Evolutionary conservation across 1,140 invertebrate species (phyloP), one percentile per base, ranked within the genome.

Genomic region (Drosophila punjabiensis): DNA sequence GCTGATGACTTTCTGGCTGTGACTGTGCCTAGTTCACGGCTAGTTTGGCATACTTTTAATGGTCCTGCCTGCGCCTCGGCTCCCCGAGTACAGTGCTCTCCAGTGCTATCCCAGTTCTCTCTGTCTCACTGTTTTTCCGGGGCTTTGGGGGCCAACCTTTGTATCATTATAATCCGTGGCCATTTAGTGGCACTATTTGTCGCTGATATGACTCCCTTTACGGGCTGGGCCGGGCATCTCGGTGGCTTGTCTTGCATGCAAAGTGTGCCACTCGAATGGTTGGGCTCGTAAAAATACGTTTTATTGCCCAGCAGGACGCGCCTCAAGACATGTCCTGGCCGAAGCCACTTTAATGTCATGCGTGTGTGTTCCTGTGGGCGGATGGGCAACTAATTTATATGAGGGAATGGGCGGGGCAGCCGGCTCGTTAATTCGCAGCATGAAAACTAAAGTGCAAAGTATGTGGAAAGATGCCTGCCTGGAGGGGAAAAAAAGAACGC

Each of bases 131-230:
- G 55, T 35, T 47, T 47, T 50, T 45, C 24, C 18, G 20, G 28
- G 10, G 8, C 35, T 24, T 30, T 53, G 30, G 28, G 28, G 52
- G 41, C 50, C 67, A 74, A 74, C 69, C 71, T 62, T 60, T 73
- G 77, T 77, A 73, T 90, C 86, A 90, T 90, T 90, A 90, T 90
- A 90, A 90, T 90, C 86, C 86, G 86, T 90, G 86, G 87, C 82
- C 76, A 90, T 90, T 90, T 82, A 90, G 82, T 90, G 79, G 82
- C 55, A 75, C 86, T 90, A 89, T 89, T 89, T 89, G 85, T 89
- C 79, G 81, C 81, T 76, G 79, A 77, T 83, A 85, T 67, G 86
- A 90, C 85, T 89, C 86, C 82, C 86, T 90, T 89, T 89, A 90
- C 84, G 67, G 85, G 63, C 61, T 78, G 68, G 76, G 79, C 63